Conservation (phyloP, 2,888 invertebrate species). For the Tanypteryx hageni region DNA sequence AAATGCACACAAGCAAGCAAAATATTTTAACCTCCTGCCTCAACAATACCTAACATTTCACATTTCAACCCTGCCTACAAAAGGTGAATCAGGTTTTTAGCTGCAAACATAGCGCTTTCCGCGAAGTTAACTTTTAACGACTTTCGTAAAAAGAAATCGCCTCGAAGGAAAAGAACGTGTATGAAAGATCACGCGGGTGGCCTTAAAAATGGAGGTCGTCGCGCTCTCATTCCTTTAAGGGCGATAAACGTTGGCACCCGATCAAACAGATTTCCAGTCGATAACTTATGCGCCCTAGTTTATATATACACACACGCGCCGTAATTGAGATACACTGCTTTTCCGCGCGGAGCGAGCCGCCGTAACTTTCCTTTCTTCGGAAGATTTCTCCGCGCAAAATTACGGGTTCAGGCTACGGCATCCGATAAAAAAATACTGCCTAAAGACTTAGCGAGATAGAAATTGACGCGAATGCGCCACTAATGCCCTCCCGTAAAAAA, state of each 20-base stretch:
- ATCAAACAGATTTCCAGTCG: conserved; percentile 35
- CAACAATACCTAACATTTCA: no score
- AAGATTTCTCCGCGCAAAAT: background rate
- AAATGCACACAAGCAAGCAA: no score
- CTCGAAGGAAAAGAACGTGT: background rate
- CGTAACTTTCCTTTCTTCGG: background rate
- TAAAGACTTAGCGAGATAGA: background rate
- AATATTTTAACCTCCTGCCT: no score
- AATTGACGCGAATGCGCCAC: background rate
- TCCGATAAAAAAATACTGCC: background rate
- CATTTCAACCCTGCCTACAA: no score
- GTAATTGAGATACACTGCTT: conserved; percentile 24
- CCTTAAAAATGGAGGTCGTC: background rate
- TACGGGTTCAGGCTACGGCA: background rate
- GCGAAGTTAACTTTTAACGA: background rate
- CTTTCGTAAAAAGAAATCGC: background rate
- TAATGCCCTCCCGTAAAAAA: background rate
- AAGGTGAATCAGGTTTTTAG: no score
- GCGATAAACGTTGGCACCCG: conserved; percentile 11
- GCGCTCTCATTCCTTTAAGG: background rate
- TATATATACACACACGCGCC: background rate
- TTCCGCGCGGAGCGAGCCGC: background rate
- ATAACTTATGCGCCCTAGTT: conserved; percentile 10
- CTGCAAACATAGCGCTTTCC: background rate
- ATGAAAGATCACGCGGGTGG: no score